A percentile compares a stretch with the other conserved stretches of the same genome.
These are phyloP conservation scores for Actenoides lindsayi DNA, from an alignment of 2,113 vertebrate species.

Conservation along the genomic window DNA sequence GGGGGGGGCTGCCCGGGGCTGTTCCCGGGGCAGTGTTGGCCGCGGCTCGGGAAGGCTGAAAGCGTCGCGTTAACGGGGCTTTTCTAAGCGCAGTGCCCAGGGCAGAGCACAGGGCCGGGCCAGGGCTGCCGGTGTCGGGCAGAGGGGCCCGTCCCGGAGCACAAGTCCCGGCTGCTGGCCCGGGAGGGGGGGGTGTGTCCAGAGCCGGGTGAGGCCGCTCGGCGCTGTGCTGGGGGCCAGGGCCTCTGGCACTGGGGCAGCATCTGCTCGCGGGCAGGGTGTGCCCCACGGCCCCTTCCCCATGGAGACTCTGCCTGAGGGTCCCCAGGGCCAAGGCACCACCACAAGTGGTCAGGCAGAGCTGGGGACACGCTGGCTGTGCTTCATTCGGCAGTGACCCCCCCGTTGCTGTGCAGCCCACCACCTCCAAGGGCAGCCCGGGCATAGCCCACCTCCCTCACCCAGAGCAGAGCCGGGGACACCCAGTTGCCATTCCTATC, in stretches of 20 bases:
- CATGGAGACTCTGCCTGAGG: not conserved
- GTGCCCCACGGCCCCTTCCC: not conserved
- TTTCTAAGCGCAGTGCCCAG: fast-evolving
- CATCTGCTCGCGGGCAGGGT: too few species aligned
- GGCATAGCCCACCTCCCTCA: not conserved
- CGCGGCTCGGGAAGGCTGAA: not conserved
- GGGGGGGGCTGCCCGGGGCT: not conserved
- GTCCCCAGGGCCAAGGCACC: too few species aligned
- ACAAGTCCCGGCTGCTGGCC: not conserved
- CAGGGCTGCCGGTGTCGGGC: not conserved
- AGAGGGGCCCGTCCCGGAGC: too few species aligned
- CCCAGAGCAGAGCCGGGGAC: not conserved
- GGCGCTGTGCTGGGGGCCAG: too few species aligned
- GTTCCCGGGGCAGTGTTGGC: not conserved
- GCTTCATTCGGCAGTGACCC: not conserved
- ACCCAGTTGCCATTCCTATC: fast-evolving
- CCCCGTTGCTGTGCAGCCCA: not conserved
- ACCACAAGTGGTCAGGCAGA: not conserved
- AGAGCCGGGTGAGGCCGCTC: fast-evolving
- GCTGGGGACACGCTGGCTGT: not conserved
- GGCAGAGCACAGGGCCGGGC: not conserved
- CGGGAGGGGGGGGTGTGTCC: fast-evolving
- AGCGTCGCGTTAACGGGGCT: too few species aligned
- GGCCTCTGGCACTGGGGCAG: too few species aligned
- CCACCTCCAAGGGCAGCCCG: fast-evolving